Percentiles rank a stretch among this genome's conserved stretches.
phyloP scores from a whole-genome alignment of 2,888 invertebrate genomes.

The Athetis lepigone region DNA sequence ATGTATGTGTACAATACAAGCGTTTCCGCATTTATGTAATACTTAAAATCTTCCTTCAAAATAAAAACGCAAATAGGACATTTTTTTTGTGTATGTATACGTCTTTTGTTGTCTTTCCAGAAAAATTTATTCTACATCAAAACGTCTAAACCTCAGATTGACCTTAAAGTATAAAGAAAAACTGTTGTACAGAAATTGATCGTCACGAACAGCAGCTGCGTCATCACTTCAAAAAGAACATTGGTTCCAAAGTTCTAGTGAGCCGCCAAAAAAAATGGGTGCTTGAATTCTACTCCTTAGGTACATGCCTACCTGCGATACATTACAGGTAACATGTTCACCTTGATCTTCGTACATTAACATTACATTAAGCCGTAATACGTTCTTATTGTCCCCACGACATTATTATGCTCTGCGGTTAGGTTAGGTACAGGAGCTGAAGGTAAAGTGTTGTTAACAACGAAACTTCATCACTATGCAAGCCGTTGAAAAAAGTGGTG shows the following conservation, averaged over 20 bases:
- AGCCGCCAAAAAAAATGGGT: not conserved
- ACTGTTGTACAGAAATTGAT: constrained; percentile 2
- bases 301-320: not conserved
- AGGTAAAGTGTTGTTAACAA: constrained; percentile 12
- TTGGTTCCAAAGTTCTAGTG: constrained; percentile 27
- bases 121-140: too few species aligned
- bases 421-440: constrained; percentile 3
- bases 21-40: too few species aligned
- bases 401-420: constrained; percentile 8
- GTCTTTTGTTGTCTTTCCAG: too few species aligned
- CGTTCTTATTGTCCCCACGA: constrained; percentile 18
- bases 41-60: too few species aligned
- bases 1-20: too few species aligned
- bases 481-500: constrained; percentile 11
- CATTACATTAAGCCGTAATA: constrained; percentile 25
- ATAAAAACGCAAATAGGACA: too few species aligned
- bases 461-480: constrained; percentile 2
- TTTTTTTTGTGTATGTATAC: too few species aligned
- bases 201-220: constrained; percentile 8
- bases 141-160: too few species aligned
- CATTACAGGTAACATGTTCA: not conserved
- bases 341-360: constrained; percentile 22
- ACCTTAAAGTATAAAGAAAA: constrained; percentile 1
- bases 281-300: not conserved
- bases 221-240: constrained; percentile 11